A percentile compares a stretch with the other conserved stretches of the same genome.
phyloP scores from a whole-genome alignment of 2,797 vertebrate species.

The Balearica regulorum region DNA sequence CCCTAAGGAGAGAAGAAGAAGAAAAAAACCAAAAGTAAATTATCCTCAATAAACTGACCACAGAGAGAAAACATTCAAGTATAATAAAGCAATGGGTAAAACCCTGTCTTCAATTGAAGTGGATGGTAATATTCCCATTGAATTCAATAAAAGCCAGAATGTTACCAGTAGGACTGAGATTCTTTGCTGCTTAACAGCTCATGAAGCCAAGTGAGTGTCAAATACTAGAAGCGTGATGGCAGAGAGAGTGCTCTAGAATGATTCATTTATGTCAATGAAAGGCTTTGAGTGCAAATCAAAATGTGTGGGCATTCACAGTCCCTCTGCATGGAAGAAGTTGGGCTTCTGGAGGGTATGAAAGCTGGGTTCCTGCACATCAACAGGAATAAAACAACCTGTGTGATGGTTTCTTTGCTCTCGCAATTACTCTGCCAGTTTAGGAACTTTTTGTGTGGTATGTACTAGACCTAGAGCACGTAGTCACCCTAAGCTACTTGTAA shows the following conservation, averaged over 20 bases:
- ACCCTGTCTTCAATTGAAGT: neutral
- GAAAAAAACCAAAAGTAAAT: neutral
- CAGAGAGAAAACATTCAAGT: slow-evolving; percentile 8
- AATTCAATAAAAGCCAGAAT: neutral
- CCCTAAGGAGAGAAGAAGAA: slow-evolving; percentile 69
- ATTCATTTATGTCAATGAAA: neutral
- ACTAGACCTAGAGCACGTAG: neutral
- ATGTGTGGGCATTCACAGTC: neutral
- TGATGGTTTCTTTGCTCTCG: neutral
- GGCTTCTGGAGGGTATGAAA: neutral
- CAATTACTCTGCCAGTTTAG: neutral
- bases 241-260: neutral
- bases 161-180: neutral
- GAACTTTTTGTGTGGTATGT: neutral
- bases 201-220: neutral
- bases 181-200: neutral
- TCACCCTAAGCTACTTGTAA: neutral
- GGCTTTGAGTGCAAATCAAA: neutral
- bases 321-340: neutral
- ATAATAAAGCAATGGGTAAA: neutral
- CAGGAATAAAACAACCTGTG: neutral
- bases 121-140: neutral
- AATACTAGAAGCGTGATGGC: neutral
- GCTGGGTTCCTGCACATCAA: neutral
- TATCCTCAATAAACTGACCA: neutral